Evolutionary conservation across 2,797 vertebrate species (phyloP), one percentile per base, ranked within the genome.

Genomic region (Huso huso): DNA sequence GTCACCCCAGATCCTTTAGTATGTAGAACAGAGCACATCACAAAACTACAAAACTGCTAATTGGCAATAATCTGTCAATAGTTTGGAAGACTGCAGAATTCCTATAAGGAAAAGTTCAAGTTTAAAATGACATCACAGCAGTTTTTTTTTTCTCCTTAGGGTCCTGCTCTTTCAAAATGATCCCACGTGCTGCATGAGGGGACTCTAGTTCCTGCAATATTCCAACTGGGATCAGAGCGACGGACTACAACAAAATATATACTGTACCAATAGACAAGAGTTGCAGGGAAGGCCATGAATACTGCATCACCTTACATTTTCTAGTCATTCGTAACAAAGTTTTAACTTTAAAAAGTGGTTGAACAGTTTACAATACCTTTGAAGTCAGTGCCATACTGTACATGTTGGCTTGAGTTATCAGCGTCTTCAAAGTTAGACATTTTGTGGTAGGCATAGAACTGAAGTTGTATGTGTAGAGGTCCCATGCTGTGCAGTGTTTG

Each of bases 61-160:
- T 90, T 90, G 85, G 87, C 89, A 90, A 91, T 91, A 90, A 91
- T 89, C 87, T 88, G 89, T 88, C 89, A 84, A 91, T 91, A 90
- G 82, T 84, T 85, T 77, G 80, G 75, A 76, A 84, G 87, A 88
- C 82, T 85, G 83, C 81, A 81, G 88, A 91, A 91, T 91, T 89
- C 89, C 89, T 88, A 89, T 88, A 87, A 86, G 88, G 79, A 79
- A 83, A 77, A 82, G 81, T 84, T 87, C 84, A 85, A 81, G 79
- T 85, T 87, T 87, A 84, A 90, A 88, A 88, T 86, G 83, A 87
- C 83, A 86, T 87, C 79, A 82, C 70, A 80, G 73, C 73, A 80
- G 73, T 73, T 76, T 71, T 64, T 66, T 11, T 11, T 71, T 74
- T 72, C 74, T 74, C 82, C 82, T 73, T 0, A 70, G 74, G 82